phyloP scores from a whole-genome alignment of 2,797 vertebrate genomes.

The Poeciliopsis presidionis region DNA sequence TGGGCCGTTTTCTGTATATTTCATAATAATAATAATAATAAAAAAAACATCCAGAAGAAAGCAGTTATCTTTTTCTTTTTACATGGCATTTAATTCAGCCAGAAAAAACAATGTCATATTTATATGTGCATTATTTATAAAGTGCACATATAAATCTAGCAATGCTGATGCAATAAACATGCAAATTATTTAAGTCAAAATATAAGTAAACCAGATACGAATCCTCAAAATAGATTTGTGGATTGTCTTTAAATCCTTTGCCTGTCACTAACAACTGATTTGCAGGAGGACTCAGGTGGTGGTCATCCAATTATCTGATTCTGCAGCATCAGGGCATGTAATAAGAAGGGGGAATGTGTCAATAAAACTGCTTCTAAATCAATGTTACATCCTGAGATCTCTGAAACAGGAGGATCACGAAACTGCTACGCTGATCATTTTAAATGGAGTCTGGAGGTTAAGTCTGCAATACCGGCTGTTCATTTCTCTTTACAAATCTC shows the following conservation, averaged over 20 bases:
- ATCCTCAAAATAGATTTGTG: constrained; percentile 35
- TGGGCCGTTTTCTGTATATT: background rate
- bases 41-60: background rate
- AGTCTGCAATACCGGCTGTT: background rate
- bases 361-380: constrained; percentile 67
- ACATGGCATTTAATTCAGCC: background rate
- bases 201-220: constrained; percentile 8
- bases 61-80: background rate
- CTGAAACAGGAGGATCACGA: constrained; percentile 29
- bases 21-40: background rate
- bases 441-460: background rate
- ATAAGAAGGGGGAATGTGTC: constrained; percentile 47
- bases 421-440: background rate
- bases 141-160: background rate
- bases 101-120: background rate
- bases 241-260: background rate
- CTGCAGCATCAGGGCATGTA: constrained; percentile 22
- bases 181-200: constrained; percentile 1
- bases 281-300: constrained; percentile 68
- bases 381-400: constrained; percentile 33
- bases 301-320: constrained; percentile 48
- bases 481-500: background rate
- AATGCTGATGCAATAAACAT: background rate
- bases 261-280: constrained; percentile 48
- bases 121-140: background rate